Percentiles rank a stretch among this genome's conserved stretches.
These are phyloP conservation scores for Synanthedon vespiformis DNA, from an alignment of 2,888 invertebrate genomes.

Conservation along the genomic window DNA sequence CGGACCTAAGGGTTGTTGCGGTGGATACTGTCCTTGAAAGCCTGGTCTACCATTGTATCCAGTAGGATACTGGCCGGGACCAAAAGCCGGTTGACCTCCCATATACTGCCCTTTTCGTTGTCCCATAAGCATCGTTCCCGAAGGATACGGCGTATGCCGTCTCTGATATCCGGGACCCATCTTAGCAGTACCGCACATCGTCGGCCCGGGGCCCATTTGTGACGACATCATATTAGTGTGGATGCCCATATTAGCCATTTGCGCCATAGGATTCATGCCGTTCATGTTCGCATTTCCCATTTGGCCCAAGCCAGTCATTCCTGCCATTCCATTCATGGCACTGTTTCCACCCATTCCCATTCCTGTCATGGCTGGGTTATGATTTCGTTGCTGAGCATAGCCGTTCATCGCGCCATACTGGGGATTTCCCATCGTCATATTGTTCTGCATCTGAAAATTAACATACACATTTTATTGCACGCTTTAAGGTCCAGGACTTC, in stretches of 20 bases:
- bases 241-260: conserved; percentile 81
- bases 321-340: conserved; percentile 59
- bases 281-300: conserved; percentile 75
- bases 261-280: conserved; percentile 80
- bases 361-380: conserved; percentile 67
- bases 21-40: conserved; percentile 76
- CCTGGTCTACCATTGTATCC: conserved; percentile 62
- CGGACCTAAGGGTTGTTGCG: conserved; percentile 74
- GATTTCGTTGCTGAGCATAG: conserved; percentile 70
- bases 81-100: conserved; percentile 65
- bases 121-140: conserved; percentile 86
- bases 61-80: conserved; percentile 63
- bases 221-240: conserved; percentile 77
- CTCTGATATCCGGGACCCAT: conserved; percentile 81
- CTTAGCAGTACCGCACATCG: conserved; percentile 75
- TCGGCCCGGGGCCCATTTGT: conserved; percentile 76
- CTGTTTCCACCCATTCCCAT: conserved; percentile 69
- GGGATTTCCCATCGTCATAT: conserved; percentile 74
- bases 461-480: not conserved
- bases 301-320: conserved; percentile 74
- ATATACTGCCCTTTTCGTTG: conserved; percentile 80
- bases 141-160: conserved; percentile 87
- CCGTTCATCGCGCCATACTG: conserved; percentile 73
- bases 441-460: conserved; percentile 73
- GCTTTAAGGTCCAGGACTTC: too few relatives aligned